phyloP scores from a whole-genome alignment of 2,888 invertebrate species.

The Apodemia zela region DNA sequence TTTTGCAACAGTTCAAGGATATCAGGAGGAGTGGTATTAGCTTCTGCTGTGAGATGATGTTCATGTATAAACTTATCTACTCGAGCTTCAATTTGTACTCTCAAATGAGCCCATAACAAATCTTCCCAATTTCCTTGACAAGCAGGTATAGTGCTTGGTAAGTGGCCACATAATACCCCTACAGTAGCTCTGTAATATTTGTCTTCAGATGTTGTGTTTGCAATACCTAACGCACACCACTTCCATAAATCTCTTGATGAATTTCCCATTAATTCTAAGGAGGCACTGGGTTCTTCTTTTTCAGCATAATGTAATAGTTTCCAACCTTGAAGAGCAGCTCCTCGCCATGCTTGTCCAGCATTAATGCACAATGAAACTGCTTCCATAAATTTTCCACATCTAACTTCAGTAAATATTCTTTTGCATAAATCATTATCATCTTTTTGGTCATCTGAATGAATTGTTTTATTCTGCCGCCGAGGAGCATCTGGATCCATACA shows the following conservation, averaged over 20 bases:
- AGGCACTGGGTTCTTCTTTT: conserved; percentile 70
- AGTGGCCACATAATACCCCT: conserved; percentile 90
- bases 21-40: conserved; percentile 62
- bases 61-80: conserved; percentile 84
- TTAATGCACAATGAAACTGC: conserved; percentile 91
- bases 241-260: conserved; percentile 90
- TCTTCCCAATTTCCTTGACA: conserved; percentile 93
- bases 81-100: conserved; percentile 89
- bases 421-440: conserved; percentile 82
- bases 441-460: conserved; percentile 93
- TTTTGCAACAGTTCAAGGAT: conserved; percentile 63
- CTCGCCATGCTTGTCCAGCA: conserved; percentile 95
- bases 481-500: conserved; percentile 95
- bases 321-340: conserved; percentile 95
- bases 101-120: conserved; percentile 92
- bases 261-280: conserved; percentile 88
- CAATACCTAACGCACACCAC: conserved; percentile 84
- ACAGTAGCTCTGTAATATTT: conserved; percentile 83
- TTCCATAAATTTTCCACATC: conserved; percentile 92
- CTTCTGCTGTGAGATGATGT: conserved; percentile 67
- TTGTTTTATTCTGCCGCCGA: conserved; percentile 85
- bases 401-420: conserved; percentile 86
- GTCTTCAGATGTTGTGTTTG: conserved; percentile 77
- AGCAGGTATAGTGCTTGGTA: conserved; percentile 86
- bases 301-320: conserved; percentile 92